Evolutionary conservation across 2,888 invertebrate genomes (phyloP).

Genomic region (Drosophila longiperda): DNA sequence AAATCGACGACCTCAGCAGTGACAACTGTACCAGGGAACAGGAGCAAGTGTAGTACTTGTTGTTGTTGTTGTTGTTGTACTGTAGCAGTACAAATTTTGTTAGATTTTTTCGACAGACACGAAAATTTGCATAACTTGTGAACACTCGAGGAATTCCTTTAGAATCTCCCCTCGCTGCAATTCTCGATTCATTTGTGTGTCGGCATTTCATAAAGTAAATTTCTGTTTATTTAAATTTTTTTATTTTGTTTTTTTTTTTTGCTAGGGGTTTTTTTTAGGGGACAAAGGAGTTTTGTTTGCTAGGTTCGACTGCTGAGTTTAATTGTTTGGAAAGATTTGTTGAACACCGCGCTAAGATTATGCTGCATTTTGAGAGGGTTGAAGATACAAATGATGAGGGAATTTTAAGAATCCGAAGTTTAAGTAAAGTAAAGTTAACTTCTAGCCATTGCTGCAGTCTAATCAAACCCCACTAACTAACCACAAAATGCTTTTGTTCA

Average conservation of each 20-base stretch:
- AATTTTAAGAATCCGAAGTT: background rate
- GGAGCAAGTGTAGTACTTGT: slow-evolving; percentile 62
- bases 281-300: slow-evolving; percentile 60
- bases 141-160: slow-evolving; percentile 70
- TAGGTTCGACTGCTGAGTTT: slow-evolving; percentile 46
- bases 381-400: background rate
- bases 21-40: slow-evolving; percentile 69
- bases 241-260: background rate
- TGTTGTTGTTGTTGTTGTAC: slow-evolving; percentile 29
- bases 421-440: background rate
- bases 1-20: slow-evolving; percentile 62
- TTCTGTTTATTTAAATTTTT: background rate
- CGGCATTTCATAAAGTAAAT: slow-evolving; percentile 59
- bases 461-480: slow-evolving; percentile 63
- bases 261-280: slow-evolving; percentile 23
- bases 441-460: background rate
- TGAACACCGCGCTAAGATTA: slow-evolving; percentile 17
- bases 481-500: slow-evolving; percentile 68
- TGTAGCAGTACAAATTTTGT: slow-evolving; percentile 34
- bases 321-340: slow-evolving; percentile 73
- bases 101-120: slow-evolving; percentile 30
- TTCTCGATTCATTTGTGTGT: slow-evolving; percentile 67
- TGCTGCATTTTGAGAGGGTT: background rate
- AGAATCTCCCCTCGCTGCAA: slow-evolving; percentile 49
- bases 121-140: slow-evolving; percentile 73